Percentiles rank a stretch among this genome's conserved stretches.
Conservation (phyloP, 2,797 vertebrate genomes). For the Rhyacichthys aspro region DNA sequence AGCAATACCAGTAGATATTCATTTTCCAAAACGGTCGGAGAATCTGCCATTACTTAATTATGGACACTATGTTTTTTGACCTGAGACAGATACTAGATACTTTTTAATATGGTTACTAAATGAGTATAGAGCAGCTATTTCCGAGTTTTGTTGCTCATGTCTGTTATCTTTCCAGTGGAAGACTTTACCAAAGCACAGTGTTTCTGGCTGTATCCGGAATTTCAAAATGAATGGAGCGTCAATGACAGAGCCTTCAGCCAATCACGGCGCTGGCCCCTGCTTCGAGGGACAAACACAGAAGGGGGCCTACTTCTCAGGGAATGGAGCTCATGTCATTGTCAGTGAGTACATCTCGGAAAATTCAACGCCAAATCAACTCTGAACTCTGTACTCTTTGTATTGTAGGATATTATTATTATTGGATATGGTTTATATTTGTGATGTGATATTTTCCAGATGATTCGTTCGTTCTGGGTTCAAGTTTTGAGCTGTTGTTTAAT, state of each 20-base stretch:
- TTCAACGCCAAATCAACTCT: too few relatives aligned
- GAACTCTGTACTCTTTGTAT: background rate
- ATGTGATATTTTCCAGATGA: slow-evolving; percentile 76
- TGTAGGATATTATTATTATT: too few relatives aligned
- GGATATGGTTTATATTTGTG: background rate
- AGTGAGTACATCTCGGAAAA: slow-evolving; percentile 77
- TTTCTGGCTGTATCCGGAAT: slow-evolving; percentile 89
- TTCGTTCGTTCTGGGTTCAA: slow-evolving; percentile 77
- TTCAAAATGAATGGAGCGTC: slow-evolving; percentile 84
- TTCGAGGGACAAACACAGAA: slow-evolving; percentile 80
- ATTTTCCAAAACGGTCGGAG: too few relatives aligned
- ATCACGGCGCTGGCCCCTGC: slow-evolving; percentile 84
- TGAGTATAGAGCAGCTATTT: too few relatives aligned
- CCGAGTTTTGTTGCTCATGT: background rate
- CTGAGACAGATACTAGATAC: too few relatives aligned
- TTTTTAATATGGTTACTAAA: too few relatives aligned
- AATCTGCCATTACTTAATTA: too few relatives aligned
- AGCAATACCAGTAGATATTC: too few relatives aligned
- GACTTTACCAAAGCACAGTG: slow-evolving; percentile 84
- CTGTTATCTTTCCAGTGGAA: slow-evolving; percentile 70
- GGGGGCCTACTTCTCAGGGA: slow-evolving; percentile 89
- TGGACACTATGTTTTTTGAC: too few relatives aligned
- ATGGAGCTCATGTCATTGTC: slow-evolving; percentile 82
- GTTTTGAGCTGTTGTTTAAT: slow-evolving; percentile 86
- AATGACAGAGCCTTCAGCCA: slow-evolving; percentile 76